Conservation (phyloP, 2,797 vertebrate genomes). For the Nyctalus aviator region DNA sequence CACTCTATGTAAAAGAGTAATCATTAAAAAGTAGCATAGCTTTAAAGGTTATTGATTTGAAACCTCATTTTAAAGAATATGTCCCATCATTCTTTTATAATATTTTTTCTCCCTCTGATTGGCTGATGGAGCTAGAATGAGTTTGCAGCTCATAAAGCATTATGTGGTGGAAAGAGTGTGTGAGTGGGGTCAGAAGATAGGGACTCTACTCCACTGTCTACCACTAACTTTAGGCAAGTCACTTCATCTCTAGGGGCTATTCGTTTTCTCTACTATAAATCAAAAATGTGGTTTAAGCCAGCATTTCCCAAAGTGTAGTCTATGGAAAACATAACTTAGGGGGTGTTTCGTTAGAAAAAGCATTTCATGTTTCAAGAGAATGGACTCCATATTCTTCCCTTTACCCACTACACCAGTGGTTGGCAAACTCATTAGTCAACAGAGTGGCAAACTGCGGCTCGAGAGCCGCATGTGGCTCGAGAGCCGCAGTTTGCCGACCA, state of each 20-base stretch:
- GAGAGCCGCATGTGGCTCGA: too few species aligned
- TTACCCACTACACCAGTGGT: neutral
- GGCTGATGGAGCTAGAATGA: neutral
- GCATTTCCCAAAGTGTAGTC: slow-evolving; percentile 1
- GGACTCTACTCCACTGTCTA: neutral
- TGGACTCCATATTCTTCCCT: neutral
- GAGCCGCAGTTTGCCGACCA: too few species aligned
- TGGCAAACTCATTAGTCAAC: too few species aligned
- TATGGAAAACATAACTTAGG: slow-evolving; percentile 6
- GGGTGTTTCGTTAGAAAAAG: slow-evolving; percentile 20
- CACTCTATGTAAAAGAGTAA: neutral
- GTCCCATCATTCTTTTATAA: slow-evolving; percentile 21
- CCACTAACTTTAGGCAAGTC: slow-evolving; percentile 28
- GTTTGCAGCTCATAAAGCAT: neutral
- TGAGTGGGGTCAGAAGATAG: neutral
- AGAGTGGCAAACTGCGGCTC: too few species aligned
- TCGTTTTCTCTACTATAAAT: slow-evolving; percentile 25
- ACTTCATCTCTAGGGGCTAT: neutral
- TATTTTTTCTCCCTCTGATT: neutral
- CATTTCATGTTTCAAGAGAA: neutral
- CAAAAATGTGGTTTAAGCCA: slow-evolving; percentile 45
- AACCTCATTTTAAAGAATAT: slow-evolving; percentile 51
- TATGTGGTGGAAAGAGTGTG: slow-evolving; percentile 19
- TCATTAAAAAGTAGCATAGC: slow-evolving; percentile 44
- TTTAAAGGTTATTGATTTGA: slow-evolving; percentile 56